Conservation (phyloP, 2,888 invertebrate species). For the Nomada fabriciana region DNA sequence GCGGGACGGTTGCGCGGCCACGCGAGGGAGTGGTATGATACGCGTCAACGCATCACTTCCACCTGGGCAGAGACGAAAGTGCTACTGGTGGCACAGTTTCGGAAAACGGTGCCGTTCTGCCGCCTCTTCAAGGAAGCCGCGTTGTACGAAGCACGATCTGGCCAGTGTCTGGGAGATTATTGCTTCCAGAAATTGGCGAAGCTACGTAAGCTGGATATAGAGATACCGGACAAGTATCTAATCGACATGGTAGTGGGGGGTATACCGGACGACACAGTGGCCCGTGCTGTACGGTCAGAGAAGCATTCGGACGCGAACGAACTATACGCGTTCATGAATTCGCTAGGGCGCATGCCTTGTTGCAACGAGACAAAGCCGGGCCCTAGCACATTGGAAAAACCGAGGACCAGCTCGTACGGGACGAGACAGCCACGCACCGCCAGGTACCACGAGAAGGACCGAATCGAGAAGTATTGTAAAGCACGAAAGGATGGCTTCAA, state of each 20-base stretch:
- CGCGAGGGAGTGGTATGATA: background rate
- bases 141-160: background rate
- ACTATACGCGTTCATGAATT: background rate
- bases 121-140: background rate
- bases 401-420: no score
- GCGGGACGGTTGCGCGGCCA: background rate
- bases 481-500: no score
- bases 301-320: background rate
- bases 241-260: background rate
- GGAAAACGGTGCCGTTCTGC: background rate
- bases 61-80: background rate
- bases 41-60: background rate
- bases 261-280: background rate
- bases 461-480: no score
- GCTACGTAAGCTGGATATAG: background rate
- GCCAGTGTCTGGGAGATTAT: background rate
- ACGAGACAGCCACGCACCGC: no score
- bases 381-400: background rate
- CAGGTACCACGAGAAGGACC: no score
- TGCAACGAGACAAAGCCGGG: background rate
- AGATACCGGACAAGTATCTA: background rate
- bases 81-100: background rate
- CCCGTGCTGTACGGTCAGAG: background rate
- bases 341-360: background rate
- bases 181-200: background rate